Evolutionary conservation across 2,888 invertebrate species (phyloP), one percentile per base, ranked within the genome.

Genomic region (Stratiomys singularior): DNA sequence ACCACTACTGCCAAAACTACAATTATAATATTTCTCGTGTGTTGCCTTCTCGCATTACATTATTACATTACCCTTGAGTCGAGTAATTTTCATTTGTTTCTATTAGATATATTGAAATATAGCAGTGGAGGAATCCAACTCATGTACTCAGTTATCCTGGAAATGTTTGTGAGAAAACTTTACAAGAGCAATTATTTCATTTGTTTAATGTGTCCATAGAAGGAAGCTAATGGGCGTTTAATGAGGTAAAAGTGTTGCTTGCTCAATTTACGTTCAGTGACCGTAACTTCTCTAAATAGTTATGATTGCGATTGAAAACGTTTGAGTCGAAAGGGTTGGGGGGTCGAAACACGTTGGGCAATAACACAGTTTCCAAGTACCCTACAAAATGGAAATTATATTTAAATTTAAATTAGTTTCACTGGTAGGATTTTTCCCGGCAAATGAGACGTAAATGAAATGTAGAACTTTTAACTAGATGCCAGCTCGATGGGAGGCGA

Each of bases 51-150:
- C 37, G 37, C 37, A 37, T 37, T 37, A 37, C 37, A 37, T 37
- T 37, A 37, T 37, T 37, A 37, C 37, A 37, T 37, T 37, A 37
- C 52, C 52, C 52, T 52, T 18, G 52, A n/a, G 52, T 52, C 52
- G 52, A n/a, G 52, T 52, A 52, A 52, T 52, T 52, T 52, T 52
- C 52, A 52, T 52, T 52, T 52, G 52, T 52, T 52, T 52, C 52
- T 52, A 52, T 52, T 52, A 52, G 18, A 52, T 52, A 52, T 52
- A 52, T 52, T 52, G 52, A 18, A 52, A n/a, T 52, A 52, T 52
- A 52, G 52, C 18, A 5, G 37, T 3, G 5, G 37, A 5, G 3
- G 37, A 37, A 37, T 37, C 3, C 37, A 37, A 3, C 37, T 52
- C 52, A 4, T 52, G 52, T 52, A 52, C 15, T 3, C 52, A 9